Conservation (phyloP, 2,888 invertebrate species). For the Tipula confusa region DNA sequence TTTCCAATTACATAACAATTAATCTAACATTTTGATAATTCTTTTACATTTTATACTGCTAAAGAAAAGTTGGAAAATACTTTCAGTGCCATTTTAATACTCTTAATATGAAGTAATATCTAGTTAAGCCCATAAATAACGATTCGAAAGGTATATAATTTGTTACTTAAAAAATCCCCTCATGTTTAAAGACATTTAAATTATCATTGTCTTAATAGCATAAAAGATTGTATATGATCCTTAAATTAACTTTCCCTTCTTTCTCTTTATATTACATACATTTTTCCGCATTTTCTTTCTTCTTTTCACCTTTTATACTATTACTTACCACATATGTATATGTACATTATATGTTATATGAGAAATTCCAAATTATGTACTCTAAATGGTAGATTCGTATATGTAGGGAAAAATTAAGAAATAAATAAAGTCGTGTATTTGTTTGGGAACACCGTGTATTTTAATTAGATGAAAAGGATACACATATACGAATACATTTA, state of each 20-base stretch:
- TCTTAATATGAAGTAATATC: no score
- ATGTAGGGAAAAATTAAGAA: slow-evolving; percentile 3
- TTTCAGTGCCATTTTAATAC: no score
- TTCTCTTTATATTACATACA: not conserved
- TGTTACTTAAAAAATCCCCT: not conserved
- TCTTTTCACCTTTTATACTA: not conserved
- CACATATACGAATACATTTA: no score
- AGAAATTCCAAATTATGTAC: not conserved
- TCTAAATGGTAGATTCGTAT: no score
- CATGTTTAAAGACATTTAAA: not conserved
- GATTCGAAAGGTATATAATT: not conserved
- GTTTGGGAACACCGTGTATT: slow-evolving; percentile 20
- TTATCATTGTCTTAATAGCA: slow-evolving; percentile 9
- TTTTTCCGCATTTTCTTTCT: not conserved
- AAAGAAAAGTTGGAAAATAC: no score
- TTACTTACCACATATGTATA: not conserved
- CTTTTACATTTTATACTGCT: no score
- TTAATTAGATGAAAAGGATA: slow-evolving; percentile 5
- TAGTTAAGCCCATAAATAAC: no score
- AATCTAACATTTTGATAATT: no score
- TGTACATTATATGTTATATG: not conserved
- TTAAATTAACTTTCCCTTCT: slow-evolving; percentile 3
- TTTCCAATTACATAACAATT: no score
- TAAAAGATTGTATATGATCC: not conserved
- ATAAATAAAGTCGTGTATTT: slow-evolving; percentile 1